These are phyloP conservation scores for Nomada ruficornis DNA, from an alignment of 2,888 invertebrate species.

Conservation along the genomic window DNA sequence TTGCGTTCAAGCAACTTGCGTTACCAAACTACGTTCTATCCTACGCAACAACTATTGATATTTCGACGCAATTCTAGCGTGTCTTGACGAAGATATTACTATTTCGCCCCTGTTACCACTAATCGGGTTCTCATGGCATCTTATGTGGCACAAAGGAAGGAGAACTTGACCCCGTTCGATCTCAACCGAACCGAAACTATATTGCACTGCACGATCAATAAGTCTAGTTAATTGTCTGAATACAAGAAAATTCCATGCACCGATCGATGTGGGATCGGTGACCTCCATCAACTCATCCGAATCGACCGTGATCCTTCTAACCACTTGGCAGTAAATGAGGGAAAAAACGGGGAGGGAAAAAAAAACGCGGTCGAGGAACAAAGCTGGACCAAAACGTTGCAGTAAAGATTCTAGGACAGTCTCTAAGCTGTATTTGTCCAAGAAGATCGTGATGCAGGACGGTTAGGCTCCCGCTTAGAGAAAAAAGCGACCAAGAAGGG, in stretches of 20 bases:
- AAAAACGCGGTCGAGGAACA: neutral
- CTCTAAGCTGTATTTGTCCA: constrained; percentile 19
- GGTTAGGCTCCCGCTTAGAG: constrained; percentile 18
- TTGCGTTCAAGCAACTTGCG: neutral
- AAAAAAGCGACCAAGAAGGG: constrained; percentile 28
- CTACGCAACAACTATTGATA: constrained; percentile 15
- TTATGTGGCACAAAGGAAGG: constrained; percentile 54
- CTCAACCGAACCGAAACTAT: constrained; percentile 54
- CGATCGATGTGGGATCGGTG: neutral
- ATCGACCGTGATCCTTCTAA: neutral
- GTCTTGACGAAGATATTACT: neutral
- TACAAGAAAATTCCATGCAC: constrained; percentile 30
- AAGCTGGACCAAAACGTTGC: neutral
- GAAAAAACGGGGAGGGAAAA: neutral
- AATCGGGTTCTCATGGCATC: constrained; percentile 55
- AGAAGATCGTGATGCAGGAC: constrained; percentile 19
- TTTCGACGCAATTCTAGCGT: constrained; percentile 38
- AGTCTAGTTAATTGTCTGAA: constrained; percentile 47
- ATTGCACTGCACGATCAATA: constrained; percentile 53
- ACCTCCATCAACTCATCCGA: constrained; percentile 1
- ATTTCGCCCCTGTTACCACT: constrained; percentile 42
- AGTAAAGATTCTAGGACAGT: neutral
- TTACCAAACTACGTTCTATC: neutral
- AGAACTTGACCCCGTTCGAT: constrained; percentile 64
- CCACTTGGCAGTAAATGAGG: neutral